Evolutionary conservation across 2,113 vertebrate genomes (phyloP), one percentile per base, ranked within the genome.

Genomic region (Chascanopsetta lugubris): DNA sequence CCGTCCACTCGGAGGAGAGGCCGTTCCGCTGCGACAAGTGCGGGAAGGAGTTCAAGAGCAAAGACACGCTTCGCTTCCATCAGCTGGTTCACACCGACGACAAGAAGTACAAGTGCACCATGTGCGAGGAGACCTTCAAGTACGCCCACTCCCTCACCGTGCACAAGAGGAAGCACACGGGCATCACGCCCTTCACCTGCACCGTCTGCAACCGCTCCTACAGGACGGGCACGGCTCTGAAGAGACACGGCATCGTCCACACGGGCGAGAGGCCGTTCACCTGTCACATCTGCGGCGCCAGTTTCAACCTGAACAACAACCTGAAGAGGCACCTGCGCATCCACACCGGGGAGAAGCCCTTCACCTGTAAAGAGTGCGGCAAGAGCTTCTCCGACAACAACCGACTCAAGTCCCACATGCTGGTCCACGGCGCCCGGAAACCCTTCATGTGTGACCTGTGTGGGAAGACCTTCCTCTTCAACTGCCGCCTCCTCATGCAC

Each of bases 391-490:
- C 87, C 0, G 85, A 90, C 65, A 90, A 88, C 84, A 88, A 72
- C 75, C 87, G 87, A 65, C 84, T 90, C 1, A 90, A 90, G 78
- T 78, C 84, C 0, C 89, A 90, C 84, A 89, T 89, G 89, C 80
- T 90, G 30, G 48, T 87, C 64, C 89, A 90, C 24, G 89, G 89
- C 0, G 89, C 89, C 59, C 47, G 80, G 0, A 90, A 90, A 36
- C 87, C 89, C 0, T 90, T 89, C 13, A 89, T 90, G 89, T 90
- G 89, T 0, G 89, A 90, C 1, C 75, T 89, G 27, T 90, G 89
- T 1, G 89, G 87, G 2, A 90, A 90, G 69, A 90, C 89, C 3
- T 90, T 90, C 45, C 87, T 90, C 2, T 90, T 88, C 81, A 89
- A 90, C 81, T 88, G 85, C 73, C 43, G 87, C 60, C 73, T 90